Evolutionary conservation across 2,113 vertebrate genomes (phyloP).

Genomic region (Tragelaphus scriptus): DNA sequence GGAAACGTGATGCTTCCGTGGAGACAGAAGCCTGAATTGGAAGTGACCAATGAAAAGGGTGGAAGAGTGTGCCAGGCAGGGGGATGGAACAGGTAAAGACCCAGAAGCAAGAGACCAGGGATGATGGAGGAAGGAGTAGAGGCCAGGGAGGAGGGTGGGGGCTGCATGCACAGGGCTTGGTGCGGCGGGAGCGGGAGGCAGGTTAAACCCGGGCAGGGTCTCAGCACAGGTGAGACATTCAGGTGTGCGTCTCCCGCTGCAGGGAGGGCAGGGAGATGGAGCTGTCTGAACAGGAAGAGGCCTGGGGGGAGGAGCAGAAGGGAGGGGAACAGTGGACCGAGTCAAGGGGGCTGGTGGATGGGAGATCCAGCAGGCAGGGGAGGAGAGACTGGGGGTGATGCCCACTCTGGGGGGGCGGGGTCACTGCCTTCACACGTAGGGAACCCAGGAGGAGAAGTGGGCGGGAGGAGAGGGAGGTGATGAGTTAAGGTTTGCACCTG

Average conservation of each 20-base stretch:
- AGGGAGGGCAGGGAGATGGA: background rate
- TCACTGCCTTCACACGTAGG: rapidly evolving
- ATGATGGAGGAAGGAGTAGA: too few species aligned
- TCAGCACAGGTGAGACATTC: background rate
- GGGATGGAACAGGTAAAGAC: background rate
- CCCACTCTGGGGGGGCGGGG: rapidly evolving
- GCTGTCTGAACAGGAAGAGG: background rate
- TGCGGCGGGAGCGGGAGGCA: rapidly evolving
- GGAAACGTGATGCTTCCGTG: rapidly evolving
- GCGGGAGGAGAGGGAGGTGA: background rate
- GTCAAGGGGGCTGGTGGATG: background rate
- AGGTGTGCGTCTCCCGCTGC: rapidly evolving
- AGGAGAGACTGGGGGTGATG: background rate
- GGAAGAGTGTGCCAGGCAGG: background rate
- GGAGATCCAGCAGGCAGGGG: too few species aligned
- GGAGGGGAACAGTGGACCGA: rapidly evolving
- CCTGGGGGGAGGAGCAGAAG: background rate
- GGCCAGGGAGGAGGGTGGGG: background rate
- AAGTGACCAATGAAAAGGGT: rapidly evolving
- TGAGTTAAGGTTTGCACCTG: rapidly evolving
- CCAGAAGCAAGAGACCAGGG: background rate
- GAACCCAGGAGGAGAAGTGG: background rate
- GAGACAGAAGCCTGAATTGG: background rate
- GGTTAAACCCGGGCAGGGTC: background rate
- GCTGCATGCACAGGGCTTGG: rapidly evolving